Base-by-base conservation (phyloP, 2,888 invertebrate species). In the Agrenia bidenticulata region DNA sequence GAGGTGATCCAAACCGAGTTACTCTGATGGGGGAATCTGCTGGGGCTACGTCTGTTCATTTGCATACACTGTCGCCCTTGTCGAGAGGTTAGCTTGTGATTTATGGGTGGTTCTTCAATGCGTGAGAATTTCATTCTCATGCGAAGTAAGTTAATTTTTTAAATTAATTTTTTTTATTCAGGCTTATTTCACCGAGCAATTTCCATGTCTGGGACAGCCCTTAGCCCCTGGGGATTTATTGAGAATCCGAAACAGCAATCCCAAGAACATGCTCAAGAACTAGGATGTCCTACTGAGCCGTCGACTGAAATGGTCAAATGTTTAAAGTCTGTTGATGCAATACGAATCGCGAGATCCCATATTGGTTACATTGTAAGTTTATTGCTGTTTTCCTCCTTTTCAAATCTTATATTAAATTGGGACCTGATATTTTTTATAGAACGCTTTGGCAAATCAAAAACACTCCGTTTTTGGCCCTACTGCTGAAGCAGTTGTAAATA, bases 391-490 rank as follows among this genome's bases (percentile, higher is more conserved):
- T 4, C 32, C 32, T 23, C 27, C 26, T 24, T 24, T 26, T 39
- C 17, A 5, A 9, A 24, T 7, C 53, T 11, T 53, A 13, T 49
- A n/a, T n/a, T n/a, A n/a, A n/a, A n/a, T n/a, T n/a, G n/a, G n/a
- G n/a, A n/a, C n/a, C n/a, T n/a, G n/a, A n/a, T n/a, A 19, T 49
- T 27, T n/a, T 57, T 54, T 63, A 51, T 26, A 74, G 74, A 70
- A 72, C 57, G 64, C 66, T 2, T 42, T 71, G 1, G 67, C 73
- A 9, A 67, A 67, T 37, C 64, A 72, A 5, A 61, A 69, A 21
- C 64, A 67, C 2, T 70, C 73, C 13, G 61, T 70, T 21, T 74
- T 72, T 50, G 72, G 72, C 1, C 74, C 74, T 1, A 69, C 73
- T 1, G 63, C 73, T 7, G 74, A 75, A 53, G 17, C 49, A 2